Evolutionary conservation across 2,888 invertebrate genomes (phyloP).

Genomic region (Cremastinae sp.): DNA sequence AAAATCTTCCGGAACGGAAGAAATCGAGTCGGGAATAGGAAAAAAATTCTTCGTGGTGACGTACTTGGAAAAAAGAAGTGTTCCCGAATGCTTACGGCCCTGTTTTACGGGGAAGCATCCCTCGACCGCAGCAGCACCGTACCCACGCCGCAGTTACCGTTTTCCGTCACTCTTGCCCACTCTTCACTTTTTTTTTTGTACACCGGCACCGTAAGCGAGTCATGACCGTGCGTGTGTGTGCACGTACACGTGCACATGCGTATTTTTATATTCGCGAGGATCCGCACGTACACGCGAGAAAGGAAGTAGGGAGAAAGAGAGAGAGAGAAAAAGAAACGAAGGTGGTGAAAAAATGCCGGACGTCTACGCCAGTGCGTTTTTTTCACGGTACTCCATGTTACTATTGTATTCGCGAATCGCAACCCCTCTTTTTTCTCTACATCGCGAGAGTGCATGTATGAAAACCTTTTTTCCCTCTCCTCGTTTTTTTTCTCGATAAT

Average conservation of each 20-base stretch:
- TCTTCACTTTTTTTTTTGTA: conserved; percentile 28
- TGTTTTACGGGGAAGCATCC: conserved; percentile 63
- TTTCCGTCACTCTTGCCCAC: conserved; percentile 65
- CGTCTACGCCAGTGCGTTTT: conserved; percentile 20
- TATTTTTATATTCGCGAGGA: background rate
- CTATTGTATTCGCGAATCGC: background rate
- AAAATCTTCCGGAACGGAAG: background rate
- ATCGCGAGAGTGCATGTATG: background rate
- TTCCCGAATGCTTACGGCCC: conserved; percentile 46
- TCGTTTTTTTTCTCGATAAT: conserved; percentile 14
- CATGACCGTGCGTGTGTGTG: too few species aligned
- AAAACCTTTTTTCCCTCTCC: conserved; percentile 24
- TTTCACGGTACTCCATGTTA: conserved; percentile 11
- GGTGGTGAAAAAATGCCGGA: background rate
- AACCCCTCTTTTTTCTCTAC: background rate
- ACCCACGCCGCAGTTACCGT: conserved; percentile 69
- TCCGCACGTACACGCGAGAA: background rate
- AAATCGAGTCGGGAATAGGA: background rate
- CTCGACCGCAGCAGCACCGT: conserved; percentile 66
- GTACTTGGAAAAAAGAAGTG: too few species aligned
- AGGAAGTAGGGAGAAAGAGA: background rate
- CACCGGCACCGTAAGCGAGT: conserved; percentile 13
- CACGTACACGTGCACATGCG: conserved; percentile 3
- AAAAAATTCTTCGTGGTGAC: too few species aligned
- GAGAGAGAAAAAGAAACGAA: background rate